Evolutionary conservation across 2,797 vertebrate genomes (phyloP), one percentile per base, ranked within the genome.

Genomic region (Enteromius thamalakanensis): DNA sequence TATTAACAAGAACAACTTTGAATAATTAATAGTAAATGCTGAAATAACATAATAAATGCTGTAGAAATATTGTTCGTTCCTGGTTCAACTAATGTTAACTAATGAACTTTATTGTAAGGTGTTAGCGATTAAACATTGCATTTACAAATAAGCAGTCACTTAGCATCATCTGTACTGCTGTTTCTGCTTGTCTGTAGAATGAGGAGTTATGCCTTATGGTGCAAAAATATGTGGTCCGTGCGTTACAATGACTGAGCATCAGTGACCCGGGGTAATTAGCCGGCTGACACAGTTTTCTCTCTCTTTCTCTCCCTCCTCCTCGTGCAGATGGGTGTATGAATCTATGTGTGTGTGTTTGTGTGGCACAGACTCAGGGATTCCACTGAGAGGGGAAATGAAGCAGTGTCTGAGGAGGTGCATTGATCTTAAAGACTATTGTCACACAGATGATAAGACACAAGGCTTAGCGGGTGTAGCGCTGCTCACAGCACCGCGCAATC

Each of bases 301-400:
- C 68, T 79, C 60, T 65, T 60, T 76, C 53, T 75, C 71, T 58
- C 51, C 49, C 71, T 64, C 76, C 85, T 69, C 49, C 37, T 79
- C 65, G 53, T 69, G n/a, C 55, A 74, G 67, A 74, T 94, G 94
- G 93, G 93, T 92, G 93, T 95, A 94, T 95, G 93, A 93, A 92
- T 94, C 76, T 19, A 26, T 68, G 69, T 29, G 58, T 91, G 92
- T 91, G 93, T 92, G 93, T 94, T 94, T 94, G 93, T 94, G 60
- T 67, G 93, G 91, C 93, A 93, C 93, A 90, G 88, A 94, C 93
- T 94, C 91, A 92, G 93, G 94, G 94, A 94, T 95, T 95, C 94
- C 95, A 95, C 90, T 93, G 93, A 95, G 94, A 93, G 91, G 74
- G 91, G 92, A 92, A 92, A 91, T 91, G 92, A 95, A 92, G 91